These are phyloP conservation scores for Microctenopoma lineatum DNA, from an alignment of 2,797 vertebrate species.

Conservation along the genomic window DNA sequence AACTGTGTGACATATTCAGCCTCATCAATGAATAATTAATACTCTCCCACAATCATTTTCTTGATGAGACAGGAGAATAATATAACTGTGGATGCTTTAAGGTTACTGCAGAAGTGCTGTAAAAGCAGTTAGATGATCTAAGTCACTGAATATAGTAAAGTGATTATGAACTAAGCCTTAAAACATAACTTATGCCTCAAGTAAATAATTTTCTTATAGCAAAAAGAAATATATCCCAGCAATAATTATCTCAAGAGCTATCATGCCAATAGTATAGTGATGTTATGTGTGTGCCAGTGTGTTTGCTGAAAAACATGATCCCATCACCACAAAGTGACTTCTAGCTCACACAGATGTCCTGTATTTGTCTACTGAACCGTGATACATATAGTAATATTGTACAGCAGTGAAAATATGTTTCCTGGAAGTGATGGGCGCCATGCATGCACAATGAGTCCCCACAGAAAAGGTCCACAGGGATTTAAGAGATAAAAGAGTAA, in stretches of 20 bases:
- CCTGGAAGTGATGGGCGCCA: neutral
- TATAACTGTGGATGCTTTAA: too few species aligned
- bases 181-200: too few species aligned
- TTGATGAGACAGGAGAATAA: too few species aligned
- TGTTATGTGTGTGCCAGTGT: neutral
- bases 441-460: neutral
- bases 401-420: neutral
- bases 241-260: neutral
- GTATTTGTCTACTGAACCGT: neutral
- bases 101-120: too few species aligned
- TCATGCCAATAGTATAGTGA: neutral
- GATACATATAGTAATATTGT: neutral
- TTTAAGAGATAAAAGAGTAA: neutral
- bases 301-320: neutral
- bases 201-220: neutral
- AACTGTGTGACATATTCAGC: neutral
- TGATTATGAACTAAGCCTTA: too few species aligned
- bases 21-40: neutral
- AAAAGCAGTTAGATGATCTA: too few species aligned
- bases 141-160: too few species aligned
- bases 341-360: neutral
- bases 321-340: neutral
- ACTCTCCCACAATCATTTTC: too few species aligned
- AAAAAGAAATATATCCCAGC: neutral
- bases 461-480: neutral